Conservation (phyloP, 2,888 invertebrate genomes). For the Xestia ashworthii region DNA sequence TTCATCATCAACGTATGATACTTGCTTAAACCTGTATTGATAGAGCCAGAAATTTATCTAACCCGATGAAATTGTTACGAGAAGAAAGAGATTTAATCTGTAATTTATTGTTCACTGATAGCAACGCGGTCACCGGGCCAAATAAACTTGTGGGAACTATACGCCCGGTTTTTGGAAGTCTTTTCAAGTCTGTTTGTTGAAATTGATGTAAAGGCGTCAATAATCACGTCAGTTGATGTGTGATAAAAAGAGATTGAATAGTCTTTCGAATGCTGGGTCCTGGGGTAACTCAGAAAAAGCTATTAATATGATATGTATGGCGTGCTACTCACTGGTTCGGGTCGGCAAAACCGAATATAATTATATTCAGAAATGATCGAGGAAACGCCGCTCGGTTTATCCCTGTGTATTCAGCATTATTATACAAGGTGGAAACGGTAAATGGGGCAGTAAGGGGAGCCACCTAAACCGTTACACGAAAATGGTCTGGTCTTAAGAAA, state of each 20-base stretch:
- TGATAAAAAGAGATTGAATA: neutral
- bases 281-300: slow-evolving; percentile 10
- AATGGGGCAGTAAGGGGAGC: no score
- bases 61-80: no score
- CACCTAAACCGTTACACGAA: no score
- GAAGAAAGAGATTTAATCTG: no score
- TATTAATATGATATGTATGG: slow-evolving; percentile 15
- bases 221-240: neutral
- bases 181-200: slow-evolving; percentile 2
- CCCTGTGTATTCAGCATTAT: no score
- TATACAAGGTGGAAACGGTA: no score
- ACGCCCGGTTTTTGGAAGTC: slow-evolving; percentile 6
- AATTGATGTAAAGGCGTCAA: neutral
- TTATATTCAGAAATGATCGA: no score
- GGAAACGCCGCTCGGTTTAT: no score
- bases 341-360: neutral
- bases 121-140: neutral
- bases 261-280: neutral
- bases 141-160: neutral
- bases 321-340: neutral
- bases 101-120: neutral
- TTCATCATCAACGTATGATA: slow-evolving; percentile 76
- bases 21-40: slow-evolving; percentile 1
- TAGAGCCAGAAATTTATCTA: slow-evolving; percentile 3
- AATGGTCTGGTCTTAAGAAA: no score